Base-by-base conservation (phyloP, 2,888 invertebrate genomes). In the Hydrotaea diabolus region DNA sequence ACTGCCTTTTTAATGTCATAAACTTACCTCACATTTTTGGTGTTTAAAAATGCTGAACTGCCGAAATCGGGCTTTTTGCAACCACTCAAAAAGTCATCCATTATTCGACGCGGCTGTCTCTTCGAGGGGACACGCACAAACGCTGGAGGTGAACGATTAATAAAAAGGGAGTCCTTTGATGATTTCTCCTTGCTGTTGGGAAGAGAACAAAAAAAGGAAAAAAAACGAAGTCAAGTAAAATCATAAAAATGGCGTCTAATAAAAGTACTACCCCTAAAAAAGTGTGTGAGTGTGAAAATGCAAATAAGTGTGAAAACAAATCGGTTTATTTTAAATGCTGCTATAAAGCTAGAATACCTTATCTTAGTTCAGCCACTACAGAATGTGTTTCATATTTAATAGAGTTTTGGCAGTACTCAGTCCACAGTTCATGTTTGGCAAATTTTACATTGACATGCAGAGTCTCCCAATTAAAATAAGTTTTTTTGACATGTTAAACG, bases 101-200 rank as follows among this genome's bases (percentile, higher is more conserved):
- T 94, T 87, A 95, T 94, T 87, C 96, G 94, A 81, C 96, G 93
- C 85, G 95, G 95, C 90, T 95, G 96, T 86, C 96, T 94, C 82
- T 96, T 94, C 88, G 96, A 96, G 62, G 96, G 96, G 13, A 96
- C 95, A 87, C 97, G 94, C 77, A 95, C 95, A 92, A 97, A 96
- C 83, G 95, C 93, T 62, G 96, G 96, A 82, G 96, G 96, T 73
- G 95, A 94, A 75, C 94, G 92, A 77, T 93, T 91, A 86, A 92
- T 89, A 80, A 91, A 90, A 79, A 92, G 90, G 86, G 91, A 92
- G 90, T 92, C 92, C 90, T 92, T 92, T 85, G 91, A 88, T 77
- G 91, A 89, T 85, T 93, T 92, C 87, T 85, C 85, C 79, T 85
- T 85, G 82, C 85, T 85, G 46, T 36, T 43, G 53, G 4, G 62